Evolutionary conservation across 2,113 vertebrate species (phyloP), one percentile per base, ranked within the genome.

Genomic region (Spilogale gracilis): DNA sequence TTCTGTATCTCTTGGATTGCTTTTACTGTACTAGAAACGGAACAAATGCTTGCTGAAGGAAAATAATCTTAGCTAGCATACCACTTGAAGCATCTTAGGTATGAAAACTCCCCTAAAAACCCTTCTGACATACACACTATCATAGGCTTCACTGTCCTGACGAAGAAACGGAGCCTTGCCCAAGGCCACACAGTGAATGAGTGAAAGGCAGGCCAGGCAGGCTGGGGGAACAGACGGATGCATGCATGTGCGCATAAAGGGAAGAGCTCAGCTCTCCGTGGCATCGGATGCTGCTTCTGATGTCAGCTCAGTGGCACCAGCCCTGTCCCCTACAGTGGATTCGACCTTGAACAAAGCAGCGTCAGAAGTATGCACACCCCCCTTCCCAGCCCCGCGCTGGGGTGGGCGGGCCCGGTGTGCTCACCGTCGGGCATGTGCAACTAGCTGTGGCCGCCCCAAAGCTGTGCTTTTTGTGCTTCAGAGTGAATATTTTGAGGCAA

Each of bases 151-250:
- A 18, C 21, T 50, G 95, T 50, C 79, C 25, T 91, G 16, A 80
- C 56, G 43, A 91, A 97, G 58, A 91, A 93, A 78, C 9, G 74
- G 81, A 67, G 76, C 80, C 38, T 58, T 92, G 58, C 13, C 32
- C 25, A 86, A 32, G 21, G 90, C 67, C 50, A 84, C 58, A 17
- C 0, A 83, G n/a, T 50, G 65, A 69, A 32, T 58, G 78, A 85
- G 81, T 9, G 50, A 20, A 54, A 92, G 82, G 20, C 60, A 63
- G 27, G 60, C 23, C 14, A 92, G 82, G 20, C 60, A 63, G 27
- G 60, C 23, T 14, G 43, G 30, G 12, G 43, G 56, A 91, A n/a
- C n/a, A 30, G 43, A 25, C 23, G 20, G 48, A 25, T 7, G 71
- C 18, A 8, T 9, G 5, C 5, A 14, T 8, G 32, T 2, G 16